Base-by-base conservation (phyloP, 2,113 vertebrate genomes). In the Lepisosteus oculatus region DNA sequence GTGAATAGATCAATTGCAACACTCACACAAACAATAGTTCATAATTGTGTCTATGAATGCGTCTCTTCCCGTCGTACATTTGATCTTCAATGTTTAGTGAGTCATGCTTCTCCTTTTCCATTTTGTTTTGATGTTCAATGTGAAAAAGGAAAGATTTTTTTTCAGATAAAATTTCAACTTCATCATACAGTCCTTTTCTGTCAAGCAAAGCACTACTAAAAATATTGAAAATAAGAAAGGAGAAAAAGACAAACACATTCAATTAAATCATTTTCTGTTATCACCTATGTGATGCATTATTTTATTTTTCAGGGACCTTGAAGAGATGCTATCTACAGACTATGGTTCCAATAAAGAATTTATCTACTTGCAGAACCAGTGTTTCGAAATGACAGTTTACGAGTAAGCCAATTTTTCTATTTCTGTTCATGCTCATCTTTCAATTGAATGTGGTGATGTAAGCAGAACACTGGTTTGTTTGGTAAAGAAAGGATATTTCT, bases 311-410 rank as follows among this genome's bases (percentile, higher is more conserved):
- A 89, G 88, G 74, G 85, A 89, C 63, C 77, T 91, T 3, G 79
- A 71, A 75, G 82, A 78, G 76, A 84, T 80, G 71, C 68, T 89
- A 74, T 71, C 77, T 57, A 79, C 85, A 42, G 87, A 91, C 79
- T 89, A 86, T 2, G 88, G 87, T 59, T 63, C 84, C 4, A 83
- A 88, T 15, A 83, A 84, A 79, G 87, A 90, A 80, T 90, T 87
- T 70, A 81, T 90, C 72, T 91, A 85, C 78, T 70, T 89, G 76
- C 83, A 82, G 47, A 79, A 76, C 54, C 88, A 86, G 68, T 88
- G 86, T 82, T 87, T 87, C 76, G 77, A 88, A 73, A 80, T 90
- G 41, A 79, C 79, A 57, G 87, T 87, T 3, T 82, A 87, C 1
- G 86, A 90, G 86, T 90, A 79, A 41, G 47, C 17, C 17, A 29